Evolutionary conservation across 2,888 invertebrate genomes (phyloP).

Genomic region (Lycaena phlaeas): DNA sequence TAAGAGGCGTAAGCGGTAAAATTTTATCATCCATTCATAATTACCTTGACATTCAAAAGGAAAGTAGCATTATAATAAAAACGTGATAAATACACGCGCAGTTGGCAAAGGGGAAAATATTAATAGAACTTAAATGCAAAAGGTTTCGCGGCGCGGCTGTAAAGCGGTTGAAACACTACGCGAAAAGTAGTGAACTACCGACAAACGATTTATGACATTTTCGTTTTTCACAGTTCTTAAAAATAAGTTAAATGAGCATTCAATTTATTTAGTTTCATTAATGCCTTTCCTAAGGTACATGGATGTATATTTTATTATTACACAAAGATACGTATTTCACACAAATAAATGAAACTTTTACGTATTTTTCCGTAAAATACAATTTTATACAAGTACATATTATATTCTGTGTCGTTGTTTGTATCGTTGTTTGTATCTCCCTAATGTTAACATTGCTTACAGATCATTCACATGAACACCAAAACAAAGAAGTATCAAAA

Average conservation of each 20-base stretch:
- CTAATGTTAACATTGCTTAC: too few relatives aligned
- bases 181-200: conserved; percentile 1
- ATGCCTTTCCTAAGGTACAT: too few relatives aligned
- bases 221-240: background rate
- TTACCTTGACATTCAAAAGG: conserved; percentile 31
- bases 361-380: too few relatives aligned
- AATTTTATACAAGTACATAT: too few relatives aligned
- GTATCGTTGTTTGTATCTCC: background rate
- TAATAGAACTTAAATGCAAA: conserved; percentile 7
- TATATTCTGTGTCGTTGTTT: too few relatives aligned
- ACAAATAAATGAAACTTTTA: too few relatives aligned
- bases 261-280: too few relatives aligned
- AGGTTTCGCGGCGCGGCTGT: background rate
- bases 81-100: conserved; percentile 31
- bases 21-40: conserved; percentile 32
- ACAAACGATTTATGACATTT: conserved; percentile 4
- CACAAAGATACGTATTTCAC: too few relatives aligned
- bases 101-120: conserved; percentile 16
- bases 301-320: too few relatives aligned
- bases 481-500: background rate
- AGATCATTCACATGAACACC: background rate
- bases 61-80: conserved; percentile 39
- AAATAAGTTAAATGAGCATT: too few relatives aligned
- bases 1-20: conserved; percentile 29
- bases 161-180: conserved; percentile 3